Evolutionary conservation across 2,113 vertebrate genomes (phyloP), one percentile per base, ranked within the genome.

Genomic region (Nibea coibor): DNA sequence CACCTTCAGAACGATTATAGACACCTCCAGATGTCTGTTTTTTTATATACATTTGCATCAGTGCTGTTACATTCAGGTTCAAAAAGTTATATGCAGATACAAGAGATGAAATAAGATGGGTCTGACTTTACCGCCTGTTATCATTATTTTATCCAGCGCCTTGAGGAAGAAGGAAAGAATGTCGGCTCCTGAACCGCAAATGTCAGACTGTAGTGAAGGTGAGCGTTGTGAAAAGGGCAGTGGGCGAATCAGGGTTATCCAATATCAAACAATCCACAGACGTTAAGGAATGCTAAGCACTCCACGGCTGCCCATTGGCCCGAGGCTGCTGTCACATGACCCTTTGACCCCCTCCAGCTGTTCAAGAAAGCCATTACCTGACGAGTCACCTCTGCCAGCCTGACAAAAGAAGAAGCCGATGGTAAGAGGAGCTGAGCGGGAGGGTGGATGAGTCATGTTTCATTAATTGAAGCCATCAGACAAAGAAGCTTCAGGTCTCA

Each of bases 341-440:
- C 69, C 67, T 39, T 5, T 73, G 75, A 81, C 80, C 83, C 80
- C 81, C 78, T 76, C 69, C 90, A 89, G 87, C 81, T 90, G 87
- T 82, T 70, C 1, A 20, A 81, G 74, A 76, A 81, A 71, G 81
- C 75, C 79, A 53, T 88, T 87, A 83, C 79, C 87, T 81, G 85
- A 61, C 11, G 24, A 78, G 71, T 85, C 86, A 61, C 78, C 75
- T 85, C 82, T 71, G 22, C 17, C 39, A 8, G 68, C 14, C 24
- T n/a, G 68, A 82, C 63, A 68, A 26, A 56, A 63, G 78, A 39
- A 39, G 28, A 74, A 76, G 61, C 45, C n/a, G 78, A 31, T 6
- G 64, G 80, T 47, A 57, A 65, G 58, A 66, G 39, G 70, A 76
- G 71, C 62, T 10, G 61, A 81, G 72, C 53, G 4, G 58, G 43